Base-by-base conservation (phyloP, 2,888 invertebrate species). In the Drosophila lutescens region DNA sequence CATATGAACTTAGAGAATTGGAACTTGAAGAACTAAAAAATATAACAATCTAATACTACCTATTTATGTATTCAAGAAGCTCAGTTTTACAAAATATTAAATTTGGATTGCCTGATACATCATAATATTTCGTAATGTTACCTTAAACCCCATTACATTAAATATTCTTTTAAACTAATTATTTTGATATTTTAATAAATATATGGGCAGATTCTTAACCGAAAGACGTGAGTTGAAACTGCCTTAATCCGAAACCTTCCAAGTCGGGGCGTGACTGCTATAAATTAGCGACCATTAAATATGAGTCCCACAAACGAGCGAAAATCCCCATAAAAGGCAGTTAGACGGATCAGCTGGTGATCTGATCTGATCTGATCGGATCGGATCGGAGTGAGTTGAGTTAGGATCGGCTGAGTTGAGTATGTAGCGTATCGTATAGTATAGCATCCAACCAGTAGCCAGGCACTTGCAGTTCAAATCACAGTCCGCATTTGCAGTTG, bases 261-360 rank as follows among this genome's bases (percentile, higher is more conserved):
- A 49, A 41, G 34, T 44, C 51, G 44, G 57, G 69, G 59, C 75
- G 67, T 74, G 56, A 74, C 58, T 62, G 55, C 88, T 72, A 73
- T 59, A 58, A 63, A 88, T 83, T 86, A 83, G 76, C 86, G 74
- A 59, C 76, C 76, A 83, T 76, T 86, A 87, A 86, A 72, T 70
- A 78, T 80, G 81, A 84, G 74, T 80, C 53, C 65, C 69, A 67
- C 69, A 77, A 69, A 63, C 38, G 63, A n/a, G 53, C 51, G 30
- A 50, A 68, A 75, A 77, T 73, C 61, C 49, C 83, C 88, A 73
- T 84, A 88, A 86, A 83, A 73, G 88, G 82, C 78, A 68, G 44
- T 63, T 38, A 72, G 49, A 61, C 63, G 50, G 65, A 66, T 68
- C 46, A 32, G 44, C 54, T 15, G 44, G 38, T 17, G 32, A 54